Conservation (phyloP, 2,888 invertebrate genomes). For the Elegia similella region DNA sequence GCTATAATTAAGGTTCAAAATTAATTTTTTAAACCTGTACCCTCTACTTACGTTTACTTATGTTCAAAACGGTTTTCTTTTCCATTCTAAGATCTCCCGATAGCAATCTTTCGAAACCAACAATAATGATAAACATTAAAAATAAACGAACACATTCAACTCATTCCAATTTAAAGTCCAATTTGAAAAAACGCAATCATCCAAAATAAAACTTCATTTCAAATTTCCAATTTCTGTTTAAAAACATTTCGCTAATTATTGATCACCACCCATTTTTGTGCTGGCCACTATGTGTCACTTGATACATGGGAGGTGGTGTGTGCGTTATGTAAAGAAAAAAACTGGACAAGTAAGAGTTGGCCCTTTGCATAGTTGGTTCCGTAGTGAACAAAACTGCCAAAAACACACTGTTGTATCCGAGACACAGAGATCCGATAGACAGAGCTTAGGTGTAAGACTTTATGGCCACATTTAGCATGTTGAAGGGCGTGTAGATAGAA, state of each 20-base stretch:
- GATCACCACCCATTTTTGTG: constrained; percentile 56
- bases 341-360: no score
- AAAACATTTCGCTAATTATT: constrained; percentile 77
- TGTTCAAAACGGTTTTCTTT: background rate
- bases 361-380: no score
- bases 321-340: constrained; percentile 60
- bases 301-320: constrained; percentile 39
- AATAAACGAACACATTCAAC: background rate
- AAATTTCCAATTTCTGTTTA: constrained; percentile 70
- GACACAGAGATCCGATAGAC: no score
- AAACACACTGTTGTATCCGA: no score
- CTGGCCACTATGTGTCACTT: constrained; percentile 44
- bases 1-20: no score
- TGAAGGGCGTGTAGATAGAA: no score
- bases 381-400: no score
- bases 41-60: background rate
- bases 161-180: constrained; percentile 47
- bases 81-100: background rate
- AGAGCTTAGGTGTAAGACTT: no score
- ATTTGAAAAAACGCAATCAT: constrained; percentile 62
- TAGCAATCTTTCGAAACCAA: constrained; percentile 28
- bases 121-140: constrained; percentile 8
- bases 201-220: constrained; percentile 71
- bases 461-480: no score
- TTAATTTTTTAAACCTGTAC: no score